Evolutionary conservation across 2,113 vertebrate genomes (phyloP).

Genomic region (Tonatia bakeri): DNA sequence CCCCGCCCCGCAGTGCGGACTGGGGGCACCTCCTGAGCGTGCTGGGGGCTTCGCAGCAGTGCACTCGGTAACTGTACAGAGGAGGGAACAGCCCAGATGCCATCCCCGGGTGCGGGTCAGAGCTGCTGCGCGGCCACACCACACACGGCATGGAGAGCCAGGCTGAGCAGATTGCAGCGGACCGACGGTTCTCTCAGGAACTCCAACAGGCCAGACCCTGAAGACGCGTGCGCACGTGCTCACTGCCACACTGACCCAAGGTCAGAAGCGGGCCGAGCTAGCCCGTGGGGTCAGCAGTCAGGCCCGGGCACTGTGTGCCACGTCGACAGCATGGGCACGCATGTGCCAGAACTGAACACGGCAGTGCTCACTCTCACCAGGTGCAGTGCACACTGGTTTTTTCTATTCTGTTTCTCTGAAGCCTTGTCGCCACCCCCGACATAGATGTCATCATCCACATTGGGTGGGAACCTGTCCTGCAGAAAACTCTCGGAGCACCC

Average conservation of each 20-base stretch:
- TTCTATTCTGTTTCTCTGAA: not conserved
- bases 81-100: not conserved
- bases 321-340: too few species aligned
- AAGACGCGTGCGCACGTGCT: not conserved
- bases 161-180: not conserved
- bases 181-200: not conserved
- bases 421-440: not conserved
- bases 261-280: not conserved
- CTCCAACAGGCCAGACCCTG: not conserved
- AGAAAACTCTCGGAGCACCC: not conserved
- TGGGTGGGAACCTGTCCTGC: not conserved
- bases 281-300: too few species aligned
- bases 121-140: not conserved
- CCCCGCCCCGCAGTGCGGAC: not conserved
- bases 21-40: not conserved
- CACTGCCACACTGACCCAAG: not conserved
- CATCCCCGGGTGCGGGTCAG: not conserved
- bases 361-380: too few species aligned
- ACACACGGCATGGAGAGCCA: not conserved
- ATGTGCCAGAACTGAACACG: too few species aligned
- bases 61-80: not conserved
- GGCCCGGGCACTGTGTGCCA: not conserved
- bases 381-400: not conserved
- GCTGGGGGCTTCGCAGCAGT: not conserved
- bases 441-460: not conserved